Evolutionary conservation across 2,113 vertebrate species (phyloP).

Genomic region (Narcine bancroftii): DNA sequence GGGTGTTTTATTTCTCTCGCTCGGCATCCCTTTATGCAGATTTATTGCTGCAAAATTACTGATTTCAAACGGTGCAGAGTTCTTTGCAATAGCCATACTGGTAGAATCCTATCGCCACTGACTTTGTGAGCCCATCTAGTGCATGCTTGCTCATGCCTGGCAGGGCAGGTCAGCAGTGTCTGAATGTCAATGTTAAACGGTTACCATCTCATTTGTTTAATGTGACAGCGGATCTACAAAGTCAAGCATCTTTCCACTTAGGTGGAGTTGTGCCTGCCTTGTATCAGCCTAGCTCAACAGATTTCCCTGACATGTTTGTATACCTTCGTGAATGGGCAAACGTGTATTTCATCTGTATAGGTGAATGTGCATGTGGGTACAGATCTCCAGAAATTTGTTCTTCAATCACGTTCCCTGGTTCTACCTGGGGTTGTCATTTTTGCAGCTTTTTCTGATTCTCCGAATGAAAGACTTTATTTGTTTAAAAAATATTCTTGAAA

Average conservation of each 20-base stretch:
- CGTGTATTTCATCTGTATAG: neutral
- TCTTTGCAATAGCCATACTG: neutral
- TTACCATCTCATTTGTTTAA: slow-evolving; percentile 5
- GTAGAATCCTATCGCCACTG: slow-evolving; percentile 35
- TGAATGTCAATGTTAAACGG: neutral
- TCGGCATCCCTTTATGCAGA: slow-evolving; percentile 25
- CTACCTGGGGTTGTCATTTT: neutral
- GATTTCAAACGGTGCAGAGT: slow-evolving; percentile 12
- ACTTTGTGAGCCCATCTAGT: slow-evolving; percentile 73
- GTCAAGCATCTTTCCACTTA: too few relatives aligned
- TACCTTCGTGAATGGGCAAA: neutral
- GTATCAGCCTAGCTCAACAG: too few relatives aligned
- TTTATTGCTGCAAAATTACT: neutral
- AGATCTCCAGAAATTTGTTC: neutral
- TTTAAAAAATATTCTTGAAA: neutral
- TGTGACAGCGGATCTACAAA: neutral
- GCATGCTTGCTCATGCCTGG: slow-evolving; percentile 59
- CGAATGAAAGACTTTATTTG: neutral
- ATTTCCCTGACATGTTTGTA: neutral
- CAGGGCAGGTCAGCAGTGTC: slow-evolving; percentile 50
- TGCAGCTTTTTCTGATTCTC: neutral
- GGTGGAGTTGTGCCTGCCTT: too few relatives aligned
- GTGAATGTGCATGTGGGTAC: too few relatives aligned
- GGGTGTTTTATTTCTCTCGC: neutral
- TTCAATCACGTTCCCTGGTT: neutral